These are phyloP conservation scores for Choreutis nemorana DNA, from an alignment of 2,888 invertebrate genomes.

Conservation along the genomic window DNA sequence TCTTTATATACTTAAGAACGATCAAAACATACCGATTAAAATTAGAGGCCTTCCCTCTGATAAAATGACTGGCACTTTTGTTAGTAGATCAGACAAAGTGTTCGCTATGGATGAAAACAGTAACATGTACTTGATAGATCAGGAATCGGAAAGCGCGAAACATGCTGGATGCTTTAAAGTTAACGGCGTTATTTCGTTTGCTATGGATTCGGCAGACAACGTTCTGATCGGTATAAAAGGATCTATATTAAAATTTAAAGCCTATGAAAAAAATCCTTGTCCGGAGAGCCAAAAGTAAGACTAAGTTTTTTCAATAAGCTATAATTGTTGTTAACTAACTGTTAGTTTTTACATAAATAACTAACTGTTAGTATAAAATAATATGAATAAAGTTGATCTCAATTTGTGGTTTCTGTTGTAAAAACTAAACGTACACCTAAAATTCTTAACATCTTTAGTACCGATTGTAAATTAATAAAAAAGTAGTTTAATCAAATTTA, in stretches of 20 bases:
- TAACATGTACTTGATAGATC: constrained; percentile 36
- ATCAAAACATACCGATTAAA: constrained; percentile 35
- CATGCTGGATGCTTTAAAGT: constrained; percentile 36
- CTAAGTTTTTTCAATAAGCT: constrained; percentile 2
- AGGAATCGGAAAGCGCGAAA: constrained; percentile 34
- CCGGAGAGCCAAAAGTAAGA: constrained; percentile 26
- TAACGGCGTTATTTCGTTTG: constrained; percentile 45
- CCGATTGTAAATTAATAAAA: no score
- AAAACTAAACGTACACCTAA: no score
- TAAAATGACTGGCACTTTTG: constrained; percentile 45
- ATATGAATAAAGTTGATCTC: no score
- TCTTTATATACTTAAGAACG: constrained; percentile 36
- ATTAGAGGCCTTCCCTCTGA: constrained; percentile 43
- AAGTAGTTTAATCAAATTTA: no score
- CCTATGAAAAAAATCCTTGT: constrained; percentile 38
- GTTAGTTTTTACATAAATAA: background rate
- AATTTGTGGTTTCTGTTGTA: no score
- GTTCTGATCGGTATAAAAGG: constrained; percentile 43
- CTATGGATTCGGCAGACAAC: constrained; percentile 47
- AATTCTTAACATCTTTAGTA: no score
- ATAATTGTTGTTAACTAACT: background rate
- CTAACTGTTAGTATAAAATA: background rate
- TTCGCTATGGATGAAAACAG: constrained; percentile 53
- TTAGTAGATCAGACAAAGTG: constrained; percentile 41
- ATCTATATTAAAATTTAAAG: constrained; percentile 36